Evolutionary conservation across 2,797 vertebrate species (phyloP), one percentile per base, ranked within the genome.

Genomic region (Bufotes viridis): DNA sequence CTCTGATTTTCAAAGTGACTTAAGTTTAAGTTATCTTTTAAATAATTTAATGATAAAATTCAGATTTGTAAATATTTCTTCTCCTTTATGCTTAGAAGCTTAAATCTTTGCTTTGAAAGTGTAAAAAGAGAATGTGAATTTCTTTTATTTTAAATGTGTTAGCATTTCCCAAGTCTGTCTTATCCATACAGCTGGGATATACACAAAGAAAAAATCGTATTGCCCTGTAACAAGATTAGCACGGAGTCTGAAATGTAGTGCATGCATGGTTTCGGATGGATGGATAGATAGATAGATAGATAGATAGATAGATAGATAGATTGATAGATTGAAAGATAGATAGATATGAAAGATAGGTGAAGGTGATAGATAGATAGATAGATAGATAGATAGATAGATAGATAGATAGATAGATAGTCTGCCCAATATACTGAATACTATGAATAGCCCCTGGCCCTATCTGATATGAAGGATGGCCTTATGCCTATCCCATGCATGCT

Each of bases 1-100:
- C 42, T 78, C 74, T 78, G 14, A 55, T 78, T 78, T 78, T 55
- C 74, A 78, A 78, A 78, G 22, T 24, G 74, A 55, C 51, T 55
- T 24, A 22, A 75, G 42, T 20, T 10, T 11, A 20, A 75, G 51
- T 26, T 78, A 22, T 53, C 53, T 12, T 76, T 55, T 76, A 76
- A 76, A 24, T 0, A 53, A 76, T 53, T 53, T 15, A 24, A 11
- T 24, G 74, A 76, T 51, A 55, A 78, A n/a, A 53, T 55, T 53
- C 49, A 2, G 12, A 78, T 24, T 78, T 24, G 51, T 5, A 2
- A 55, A 24, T 20, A 51, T 55, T 10, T 20, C 12, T n/a, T 75
- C 15, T 78, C 22, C 24, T 53, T n/a, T 55, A 20, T 51, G n/a
- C 13, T 18, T n/a, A 2, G 1, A 20, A 9, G 17, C 70, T 20